Evolutionary conservation across 2,797 vertebrate genomes (phyloP).

Genomic region (Cirrhinus mrigala): DNA sequence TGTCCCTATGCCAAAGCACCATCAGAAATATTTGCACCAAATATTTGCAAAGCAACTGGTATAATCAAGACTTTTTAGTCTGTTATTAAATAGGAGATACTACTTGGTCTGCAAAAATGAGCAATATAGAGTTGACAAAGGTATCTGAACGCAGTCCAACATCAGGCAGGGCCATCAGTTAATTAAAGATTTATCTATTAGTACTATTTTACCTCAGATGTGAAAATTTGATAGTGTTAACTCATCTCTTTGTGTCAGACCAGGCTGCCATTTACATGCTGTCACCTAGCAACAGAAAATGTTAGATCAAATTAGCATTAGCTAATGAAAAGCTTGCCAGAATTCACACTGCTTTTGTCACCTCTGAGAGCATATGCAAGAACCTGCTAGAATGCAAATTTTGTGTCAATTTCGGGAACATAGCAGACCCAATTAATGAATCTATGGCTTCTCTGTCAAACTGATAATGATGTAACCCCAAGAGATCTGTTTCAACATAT

Average conservation of each 20-base stretch:
- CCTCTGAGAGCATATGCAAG: conserved; percentile 37
- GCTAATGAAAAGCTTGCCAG: conserved; percentile 22
- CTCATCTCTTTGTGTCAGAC: conserved; percentile 24
- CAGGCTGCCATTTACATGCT: conserved; percentile 26
- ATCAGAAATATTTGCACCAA: conserved; percentile 32
- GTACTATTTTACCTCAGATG: neutral
- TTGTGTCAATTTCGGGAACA: neutral
- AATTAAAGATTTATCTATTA: neutral
- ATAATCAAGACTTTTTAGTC: neutral
- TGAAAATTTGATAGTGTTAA: conserved; percentile 4
- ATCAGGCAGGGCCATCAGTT: neutral
- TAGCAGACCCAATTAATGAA: neutral
- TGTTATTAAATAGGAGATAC: neutral
- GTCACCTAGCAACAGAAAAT: conserved; percentile 26
- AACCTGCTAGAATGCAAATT: conserved; percentile 16
- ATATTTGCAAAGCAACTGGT: conserved; percentile 30
- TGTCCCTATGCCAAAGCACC: neutral
- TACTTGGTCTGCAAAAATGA: neutral
- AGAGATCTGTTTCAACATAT: neutral
- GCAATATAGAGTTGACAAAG: neutral
- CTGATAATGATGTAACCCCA: neutral
- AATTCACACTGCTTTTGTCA: conserved; percentile 31
- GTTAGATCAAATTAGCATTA: conserved; percentile 29
- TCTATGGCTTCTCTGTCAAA: conserved; percentile 6
- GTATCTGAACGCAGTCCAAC: neutral